Evolutionary conservation across 2,797 vertebrate species (phyloP).

Genomic region (Anas acuta): DNA sequence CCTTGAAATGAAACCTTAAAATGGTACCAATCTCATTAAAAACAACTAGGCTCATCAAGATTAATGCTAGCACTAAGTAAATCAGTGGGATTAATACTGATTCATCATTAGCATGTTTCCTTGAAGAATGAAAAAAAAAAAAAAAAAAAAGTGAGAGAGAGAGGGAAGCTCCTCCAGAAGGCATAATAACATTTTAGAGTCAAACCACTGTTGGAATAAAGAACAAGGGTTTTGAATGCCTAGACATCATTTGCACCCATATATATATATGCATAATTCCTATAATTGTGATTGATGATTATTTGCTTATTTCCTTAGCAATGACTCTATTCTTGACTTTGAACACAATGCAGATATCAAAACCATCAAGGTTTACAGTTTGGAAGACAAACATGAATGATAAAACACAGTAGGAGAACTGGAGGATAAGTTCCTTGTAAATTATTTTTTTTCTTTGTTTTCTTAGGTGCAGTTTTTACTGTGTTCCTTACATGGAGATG

Average conservation of each 20-base stretch:
- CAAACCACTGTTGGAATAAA: not conserved
- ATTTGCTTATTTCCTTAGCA: not conserved
- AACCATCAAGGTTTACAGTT: not conserved
- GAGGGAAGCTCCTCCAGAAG: not conserved
- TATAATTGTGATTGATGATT: not conserved
- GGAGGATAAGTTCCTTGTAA: not conserved
- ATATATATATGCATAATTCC: not conserved
- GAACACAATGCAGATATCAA: not conserved
- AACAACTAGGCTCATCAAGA: not conserved
- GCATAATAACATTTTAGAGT: not conserved
- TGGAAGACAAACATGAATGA: not conserved
- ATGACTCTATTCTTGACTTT: not conserved
- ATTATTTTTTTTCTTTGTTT: not conserved
- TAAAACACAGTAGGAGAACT: not conserved
- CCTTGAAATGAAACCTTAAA: constrained; percentile 11
- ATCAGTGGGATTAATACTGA: not conserved
- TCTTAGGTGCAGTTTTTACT: not conserved
- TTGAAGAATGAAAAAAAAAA: not conserved
- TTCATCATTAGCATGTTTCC: not conserved
- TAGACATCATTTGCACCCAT: not conserved
- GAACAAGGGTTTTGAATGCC: not conserved
- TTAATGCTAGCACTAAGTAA: not conserved
- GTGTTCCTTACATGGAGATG: not conserved
- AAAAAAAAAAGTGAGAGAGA: too few species aligned
- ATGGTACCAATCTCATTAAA: not conserved